Base-by-base conservation (phyloP, 2,888 invertebrate genomes). In the Mechanitis messenoides region DNA sequence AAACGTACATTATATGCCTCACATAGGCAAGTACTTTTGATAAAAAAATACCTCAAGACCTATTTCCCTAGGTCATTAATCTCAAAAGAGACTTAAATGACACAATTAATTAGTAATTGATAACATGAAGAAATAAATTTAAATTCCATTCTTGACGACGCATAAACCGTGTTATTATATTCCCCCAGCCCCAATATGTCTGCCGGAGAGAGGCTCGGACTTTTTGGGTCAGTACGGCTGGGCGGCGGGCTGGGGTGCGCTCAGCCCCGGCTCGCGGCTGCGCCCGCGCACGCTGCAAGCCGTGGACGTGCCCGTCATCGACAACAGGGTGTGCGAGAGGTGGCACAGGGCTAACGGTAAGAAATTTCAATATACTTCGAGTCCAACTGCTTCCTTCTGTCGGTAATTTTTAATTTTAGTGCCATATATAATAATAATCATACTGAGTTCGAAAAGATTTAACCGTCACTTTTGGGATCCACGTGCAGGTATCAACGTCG, bases 241-340 rank as follows among this genome's bases (percentile, higher is more conserved):
- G 93, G 97, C 96, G 5, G 97, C 97, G 0, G 97, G 97, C 35
- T 97, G 97, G 97, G 97, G 97, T 12, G 97, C 97, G 0, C 87
- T 97, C 7, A 93, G 93, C 78, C 93, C 93, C 70, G 97, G 97
- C 58, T 97, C 97, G 0, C 91, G 97, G 69, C 84, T 97, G 60
- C 92, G 97, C 5, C 97, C 97, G 1, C 95, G 97, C 76, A 97
- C 97, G 0, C 87, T 97, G 59, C 97, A 97, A 83, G 95, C 96
- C 0, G 97, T 97, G 9, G 96, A 96, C 75, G 97, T 97, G 67
- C 97, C 97, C 0, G 96, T 97, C n/a, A 93, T 97, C 63, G 97
- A 97, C 79, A 97, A 97, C 79, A 91, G 96, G 65, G 92, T 92
- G 53, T 93, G 93, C 71, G 93, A 93, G 72, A 80, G 92, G 72